Conservation (phyloP, 2,888 invertebrate species). For the Leistus spinibarbis region DNA sequence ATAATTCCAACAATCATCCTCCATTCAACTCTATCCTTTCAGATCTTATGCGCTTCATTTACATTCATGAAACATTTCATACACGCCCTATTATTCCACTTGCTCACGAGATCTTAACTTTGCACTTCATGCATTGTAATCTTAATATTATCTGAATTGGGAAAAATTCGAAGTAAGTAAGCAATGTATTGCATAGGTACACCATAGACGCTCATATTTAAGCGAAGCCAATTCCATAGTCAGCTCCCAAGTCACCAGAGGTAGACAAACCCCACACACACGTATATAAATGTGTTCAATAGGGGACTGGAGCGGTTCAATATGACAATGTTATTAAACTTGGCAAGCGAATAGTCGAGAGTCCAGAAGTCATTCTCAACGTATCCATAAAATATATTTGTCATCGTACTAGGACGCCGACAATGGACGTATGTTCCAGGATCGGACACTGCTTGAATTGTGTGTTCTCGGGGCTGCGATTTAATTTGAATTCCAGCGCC, state of each 20-base stretch:
- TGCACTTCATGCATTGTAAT: not conserved
- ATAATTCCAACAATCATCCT: too few relatives aligned
- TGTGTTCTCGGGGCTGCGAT: conserved; percentile 20
- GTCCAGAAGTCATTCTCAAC: not conserved
- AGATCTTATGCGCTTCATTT: too few relatives aligned
- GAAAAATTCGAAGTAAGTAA: not conserved
- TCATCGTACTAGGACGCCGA: not conserved
- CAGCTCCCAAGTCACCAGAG: not conserved
- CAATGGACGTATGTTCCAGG: not conserved
- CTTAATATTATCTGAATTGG: not conserved
- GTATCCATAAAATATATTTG: conserved; percentile 7
- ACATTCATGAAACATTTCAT: too few relatives aligned
- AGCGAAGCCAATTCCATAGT: not conserved
- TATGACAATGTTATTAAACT: not conserved
- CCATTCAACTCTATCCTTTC: too few relatives aligned
- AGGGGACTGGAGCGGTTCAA: not conserved
- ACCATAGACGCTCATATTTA: not conserved
- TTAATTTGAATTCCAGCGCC: conserved; percentile 37
- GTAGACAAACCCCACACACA: conserved; percentile 4
- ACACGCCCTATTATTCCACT: too few relatives aligned
- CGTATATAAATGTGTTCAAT: not conserved
- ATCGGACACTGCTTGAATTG: conserved; percentile 11
- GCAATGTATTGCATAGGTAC: not conserved
- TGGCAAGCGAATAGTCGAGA: not conserved
- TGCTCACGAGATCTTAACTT: too few relatives aligned